Percentiles rank a stretch among this genome's conserved stretches.
These are phyloP conservation scores for Pararge aegeria DNA, from an alignment of 1,140 invertebrate genomes.

Conservation along the genomic window DNA sequence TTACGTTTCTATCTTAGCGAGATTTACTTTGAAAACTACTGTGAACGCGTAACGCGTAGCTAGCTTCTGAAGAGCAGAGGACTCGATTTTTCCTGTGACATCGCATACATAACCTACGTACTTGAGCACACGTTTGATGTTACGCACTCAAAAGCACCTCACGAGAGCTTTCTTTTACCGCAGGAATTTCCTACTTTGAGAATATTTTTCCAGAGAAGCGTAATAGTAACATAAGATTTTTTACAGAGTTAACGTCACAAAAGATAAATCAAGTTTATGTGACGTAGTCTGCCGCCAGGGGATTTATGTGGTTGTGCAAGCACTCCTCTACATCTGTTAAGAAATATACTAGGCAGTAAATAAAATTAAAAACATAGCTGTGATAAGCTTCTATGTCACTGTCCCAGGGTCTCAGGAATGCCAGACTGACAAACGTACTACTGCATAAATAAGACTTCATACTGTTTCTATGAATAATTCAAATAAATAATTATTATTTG, in stretches of 20 bases:
- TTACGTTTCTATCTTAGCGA: not conserved
- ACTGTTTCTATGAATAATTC: too few species aligned
- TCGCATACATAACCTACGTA: constrained; percentile 14
- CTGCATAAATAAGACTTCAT: too few species aligned
- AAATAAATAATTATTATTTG: too few species aligned
- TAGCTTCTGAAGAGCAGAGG: constrained; percentile 5
- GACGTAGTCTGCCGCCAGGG: constrained; percentile 60
- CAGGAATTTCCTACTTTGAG: constrained; percentile 31
- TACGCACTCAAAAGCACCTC: constrained; percentile 30
- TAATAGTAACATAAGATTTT: constrained; percentile 58
- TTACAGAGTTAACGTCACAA: constrained; percentile 64
- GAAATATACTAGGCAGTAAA: constrained; percentile 26
- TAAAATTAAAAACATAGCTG: constrained; percentile 23
- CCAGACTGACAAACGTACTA: not conserved
- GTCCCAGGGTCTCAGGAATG: not conserved
- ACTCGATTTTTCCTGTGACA: constrained; percentile 14
- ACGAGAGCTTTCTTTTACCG: constrained; percentile 20
- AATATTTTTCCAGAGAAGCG: constrained; percentile 51
- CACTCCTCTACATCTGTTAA: constrained; percentile 32
- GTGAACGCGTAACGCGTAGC: constrained; percentile 7
- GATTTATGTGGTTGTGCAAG: constrained; percentile 66
- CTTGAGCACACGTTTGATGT: constrained; percentile 30
- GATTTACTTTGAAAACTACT: constrained; percentile 1
- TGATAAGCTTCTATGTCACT: constrained; percentile 9
- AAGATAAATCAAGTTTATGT: constrained; percentile 78